Conservation (phyloP, 2,113 vertebrate species). For the Callopanchax toddi region DNA sequence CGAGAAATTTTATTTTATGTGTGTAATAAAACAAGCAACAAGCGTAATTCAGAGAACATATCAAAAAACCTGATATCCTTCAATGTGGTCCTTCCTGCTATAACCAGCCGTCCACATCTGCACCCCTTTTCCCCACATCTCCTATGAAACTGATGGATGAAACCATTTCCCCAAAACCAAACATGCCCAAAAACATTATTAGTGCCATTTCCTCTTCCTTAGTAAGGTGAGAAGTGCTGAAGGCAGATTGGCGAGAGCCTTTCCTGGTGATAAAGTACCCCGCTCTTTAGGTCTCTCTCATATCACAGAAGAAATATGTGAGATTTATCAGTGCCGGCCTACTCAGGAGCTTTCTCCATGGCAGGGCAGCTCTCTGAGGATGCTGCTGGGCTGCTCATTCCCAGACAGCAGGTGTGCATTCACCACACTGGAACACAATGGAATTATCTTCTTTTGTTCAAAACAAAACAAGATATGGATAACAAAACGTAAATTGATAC, state of each 20-base stretch:
- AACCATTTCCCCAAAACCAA: conserved; percentile 83
- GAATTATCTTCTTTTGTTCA: conserved; percentile 70
- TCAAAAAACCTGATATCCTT: conserved; percentile 55
- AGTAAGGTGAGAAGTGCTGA: conserved; percentile 80
- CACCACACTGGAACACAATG: conserved; percentile 38
- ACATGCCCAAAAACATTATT: conserved; percentile 84
- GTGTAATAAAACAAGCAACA: conserved; percentile 44
- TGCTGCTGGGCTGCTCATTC: conserved; percentile 46
- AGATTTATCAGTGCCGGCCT: conserved; percentile 78
- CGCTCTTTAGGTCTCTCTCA: conserved; percentile 76
- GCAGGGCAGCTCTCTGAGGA: conserved; percentile 48
- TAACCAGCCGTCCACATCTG: conserved; percentile 62
- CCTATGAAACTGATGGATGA: conserved; percentile 82
- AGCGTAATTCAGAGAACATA: conserved; percentile 44
- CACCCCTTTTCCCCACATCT: conserved; percentile 43
- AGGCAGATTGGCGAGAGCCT: conserved; percentile 74
- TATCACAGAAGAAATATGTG: conserved; percentile 74
- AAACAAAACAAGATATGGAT: conserved; percentile 59
- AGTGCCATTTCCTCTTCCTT: conserved; percentile 78
- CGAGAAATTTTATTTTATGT: conserved; percentile 30
- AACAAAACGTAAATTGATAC: conserved; percentile 7
- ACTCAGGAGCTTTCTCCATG: conserved; percentile 60
- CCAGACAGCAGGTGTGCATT: conserved; percentile 69
- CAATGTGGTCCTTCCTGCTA: conserved; percentile 45
- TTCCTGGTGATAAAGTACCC: conserved; percentile 80